Evolutionary conservation across 2,797 vertebrate species (phyloP), one percentile per base, ranked within the genome.

Genomic region (Buphagus erythrorhynchus): DNA sequence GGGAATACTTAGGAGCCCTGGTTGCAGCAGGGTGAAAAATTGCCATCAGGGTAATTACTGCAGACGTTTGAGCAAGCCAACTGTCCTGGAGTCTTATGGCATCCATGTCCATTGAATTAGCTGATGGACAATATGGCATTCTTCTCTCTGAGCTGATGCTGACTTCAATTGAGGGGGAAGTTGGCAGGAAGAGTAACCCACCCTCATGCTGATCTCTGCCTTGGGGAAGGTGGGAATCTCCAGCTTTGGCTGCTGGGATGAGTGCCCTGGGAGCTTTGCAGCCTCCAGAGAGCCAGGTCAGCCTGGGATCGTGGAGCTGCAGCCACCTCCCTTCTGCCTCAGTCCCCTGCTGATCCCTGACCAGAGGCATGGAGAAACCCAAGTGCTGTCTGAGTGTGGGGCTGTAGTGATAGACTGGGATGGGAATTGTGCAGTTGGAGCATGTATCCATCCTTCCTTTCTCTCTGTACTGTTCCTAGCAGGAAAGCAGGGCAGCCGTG

Each of bases 241-340:
- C 55, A 61, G 5, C 33, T 22, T 54, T 45, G 79, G 42, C 52
- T 17, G 10, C 21, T 69, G 73, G 42, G 63, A 29, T 57, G 20
- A 1, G 11, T 68, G 49, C 29, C 31, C 9, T 49, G 2, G 18
- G 74, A 83, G 68, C 88, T 80, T 33, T 6, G 11, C 59, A 45
- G 71, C 49, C 33, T 46, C 40, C 0, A 1, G 80, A 80, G 72
- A 69, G 33, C 16, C 11, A 4, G 63, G 9, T 17, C 4, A 3
- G 75, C 59, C 63, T 0, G 1, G 49, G 29, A 16, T 45, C 0
- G 0, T 1, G 1, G 45, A n/a, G 59, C 63, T 90, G 79, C 49
- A 61, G 55, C 73, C 43, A 51, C 12, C 35, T 43, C 43, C n/a
- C n/a, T 75, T 65, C 22, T 51, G 73, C 61, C 69, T 40, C 28